These are phyloP conservation scores for Drosophila ercepeae DNA, from an alignment of 1,140 invertebrate species.

Conservation along the genomic window DNA sequence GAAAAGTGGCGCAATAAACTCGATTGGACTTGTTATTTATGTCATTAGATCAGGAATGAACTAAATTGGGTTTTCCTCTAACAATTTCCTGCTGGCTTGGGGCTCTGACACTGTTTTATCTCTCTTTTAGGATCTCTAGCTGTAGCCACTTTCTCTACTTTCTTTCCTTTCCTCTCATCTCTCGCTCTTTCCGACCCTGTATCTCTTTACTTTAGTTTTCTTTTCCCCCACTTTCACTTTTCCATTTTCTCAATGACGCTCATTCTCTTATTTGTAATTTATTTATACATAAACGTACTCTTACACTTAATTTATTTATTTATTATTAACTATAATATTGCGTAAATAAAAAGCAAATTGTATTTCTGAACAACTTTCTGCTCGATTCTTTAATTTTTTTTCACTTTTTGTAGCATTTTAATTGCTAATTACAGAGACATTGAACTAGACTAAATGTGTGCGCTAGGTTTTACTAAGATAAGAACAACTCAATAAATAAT, in stretches of 20 bases:
- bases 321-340: constrained; percentile 52
- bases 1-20: constrained; percentile 57
- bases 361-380: constrained; percentile 55
- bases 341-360: constrained; percentile 52
- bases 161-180: constrained; percentile 9
- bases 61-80: constrained; percentile 50
- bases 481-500: constrained; percentile 68
- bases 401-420: constrained; percentile 71
- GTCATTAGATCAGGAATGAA: constrained; percentile 48
- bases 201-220: background rate
- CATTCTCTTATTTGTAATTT: constrained; percentile 44
- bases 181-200: background rate
- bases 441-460: constrained; percentile 73
- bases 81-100: constrained; percentile 23
- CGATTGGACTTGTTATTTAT: constrained; percentile 44
- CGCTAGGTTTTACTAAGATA: constrained; percentile 51
- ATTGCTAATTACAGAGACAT: constrained; percentile 62
- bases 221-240: constrained; percentile 28
- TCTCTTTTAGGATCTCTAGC: constrained; percentile 19
- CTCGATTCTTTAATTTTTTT: constrained; percentile 63
- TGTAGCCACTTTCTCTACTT: constrained; percentile 22
- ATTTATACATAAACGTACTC: constrained; percentile 4
- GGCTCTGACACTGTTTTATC: constrained; percentile 21
- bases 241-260: constrained; percentile 27
- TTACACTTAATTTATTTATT: constrained; percentile 51